Percentiles rank a stretch among this genome's conserved stretches.
phyloP scores from a whole-genome alignment of 2,113 vertebrate genomes.

The Probosciger aterrimus region DNA sequence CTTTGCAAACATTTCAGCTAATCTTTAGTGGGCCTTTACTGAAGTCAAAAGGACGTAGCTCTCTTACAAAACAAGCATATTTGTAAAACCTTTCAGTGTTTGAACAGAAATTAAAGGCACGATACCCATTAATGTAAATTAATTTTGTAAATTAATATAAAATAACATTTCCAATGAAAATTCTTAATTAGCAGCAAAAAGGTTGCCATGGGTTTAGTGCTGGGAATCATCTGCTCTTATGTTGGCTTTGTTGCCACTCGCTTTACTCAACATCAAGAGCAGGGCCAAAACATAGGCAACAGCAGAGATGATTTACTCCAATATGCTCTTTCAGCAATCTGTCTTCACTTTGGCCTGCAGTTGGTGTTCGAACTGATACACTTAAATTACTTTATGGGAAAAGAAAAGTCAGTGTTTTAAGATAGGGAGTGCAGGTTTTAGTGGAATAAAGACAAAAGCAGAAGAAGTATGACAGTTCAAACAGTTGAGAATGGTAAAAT shows the following conservation, averaged over 20 bases:
- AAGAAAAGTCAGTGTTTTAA: background rate
- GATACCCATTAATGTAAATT: background rate
- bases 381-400: background rate
- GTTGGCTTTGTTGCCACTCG: background rate
- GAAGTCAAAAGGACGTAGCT: background rate
- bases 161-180: background rate
- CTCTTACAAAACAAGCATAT: background rate
- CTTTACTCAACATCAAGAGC: background rate
- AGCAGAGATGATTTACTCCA: background rate
- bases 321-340: background rate
- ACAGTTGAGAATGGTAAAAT: background rate
- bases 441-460: background rate
- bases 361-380: background rate
- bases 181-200: background rate
- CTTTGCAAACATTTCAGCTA: background rate
- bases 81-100: background rate
- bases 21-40: background rate
- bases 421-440: background rate
- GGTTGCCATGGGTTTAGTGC: background rate
- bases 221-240: background rate
- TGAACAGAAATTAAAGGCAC: background rate
- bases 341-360: background rate
- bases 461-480: background rate
- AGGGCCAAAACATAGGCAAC: background rate
- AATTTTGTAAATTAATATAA: background rate